Evolutionary conservation across 2,113 vertebrate species (phyloP).

Genomic region (Aphyosemion australe): DNA sequence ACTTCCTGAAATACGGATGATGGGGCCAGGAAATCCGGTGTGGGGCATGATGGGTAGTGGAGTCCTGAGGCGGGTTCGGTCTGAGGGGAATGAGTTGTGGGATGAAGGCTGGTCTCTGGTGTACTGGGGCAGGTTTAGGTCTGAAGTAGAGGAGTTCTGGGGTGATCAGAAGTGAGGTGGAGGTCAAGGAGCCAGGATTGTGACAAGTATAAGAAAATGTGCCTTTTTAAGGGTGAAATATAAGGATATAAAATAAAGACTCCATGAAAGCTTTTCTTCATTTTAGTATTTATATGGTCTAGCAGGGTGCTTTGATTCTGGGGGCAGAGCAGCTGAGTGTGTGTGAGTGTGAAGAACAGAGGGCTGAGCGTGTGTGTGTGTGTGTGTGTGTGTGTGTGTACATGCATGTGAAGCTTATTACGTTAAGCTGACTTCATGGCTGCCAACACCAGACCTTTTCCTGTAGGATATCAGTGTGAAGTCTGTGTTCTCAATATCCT

Average conservation of each 20-base stretch:
- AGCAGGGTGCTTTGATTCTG: background rate
- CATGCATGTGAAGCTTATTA: conserved; percentile 1
- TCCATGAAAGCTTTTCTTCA: background rate
- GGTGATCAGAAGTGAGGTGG: no score
- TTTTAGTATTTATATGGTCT: background rate
- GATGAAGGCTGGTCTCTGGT: no score
- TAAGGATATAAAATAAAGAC: background rate
- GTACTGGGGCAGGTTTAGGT: no score
- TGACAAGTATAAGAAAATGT: no score
- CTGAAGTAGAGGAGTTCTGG: no score
- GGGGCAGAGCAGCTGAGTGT: conserved; percentile 28
- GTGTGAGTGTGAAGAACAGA: conserved; percentile 44
- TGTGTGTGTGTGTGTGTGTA: conserved; percentile 13
- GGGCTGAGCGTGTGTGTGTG: conserved; percentile 33
- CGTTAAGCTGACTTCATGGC: conserved; percentile 24
- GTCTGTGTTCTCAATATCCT: conserved; percentile 35
- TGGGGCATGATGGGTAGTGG: no score
- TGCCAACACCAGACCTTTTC: conserved; percentile 45
- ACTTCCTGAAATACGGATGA: no score
- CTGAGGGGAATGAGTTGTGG: no score
- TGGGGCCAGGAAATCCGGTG: no score
- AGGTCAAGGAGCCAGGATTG: no score
- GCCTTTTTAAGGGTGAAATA: fast-evolving
- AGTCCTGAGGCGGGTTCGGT: no score
- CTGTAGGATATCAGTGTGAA: conserved; percentile 34